phyloP scores from a whole-genome alignment of 2,888 invertebrate species.

The Pristionchus arcanus region DNA sequence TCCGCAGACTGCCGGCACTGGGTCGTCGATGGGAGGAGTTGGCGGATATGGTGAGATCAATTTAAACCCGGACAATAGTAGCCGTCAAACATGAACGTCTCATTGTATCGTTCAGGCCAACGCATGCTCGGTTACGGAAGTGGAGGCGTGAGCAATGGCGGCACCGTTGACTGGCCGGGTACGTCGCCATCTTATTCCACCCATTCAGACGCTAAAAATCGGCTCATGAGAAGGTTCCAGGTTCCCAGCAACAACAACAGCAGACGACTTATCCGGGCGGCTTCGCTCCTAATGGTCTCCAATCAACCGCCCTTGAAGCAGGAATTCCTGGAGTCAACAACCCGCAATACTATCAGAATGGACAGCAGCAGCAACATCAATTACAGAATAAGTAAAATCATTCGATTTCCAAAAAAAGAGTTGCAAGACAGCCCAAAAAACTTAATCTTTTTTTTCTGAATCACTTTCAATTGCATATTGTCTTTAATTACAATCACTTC shows the following conservation, averaged over 20 bases:
- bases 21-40: background rate
- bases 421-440: background rate
- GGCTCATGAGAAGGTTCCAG: background rate
- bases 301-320: conserved; percentile 9
- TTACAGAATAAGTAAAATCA: background rate
- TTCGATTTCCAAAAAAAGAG: too few species aligned
- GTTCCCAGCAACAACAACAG: background rate
- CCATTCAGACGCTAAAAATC: background rate
- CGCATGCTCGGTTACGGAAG: conserved; percentile 8
- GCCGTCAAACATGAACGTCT: background rate
- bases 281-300: background rate
- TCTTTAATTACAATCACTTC: too few species aligned
- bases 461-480: too few species aligned
- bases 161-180: background rate
- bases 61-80: background rate
- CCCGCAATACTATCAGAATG: conserved; percentile 30
- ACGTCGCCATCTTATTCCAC: background rate
- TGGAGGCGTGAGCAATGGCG: background rate
- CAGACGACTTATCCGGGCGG: conserved; percentile 52
- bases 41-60: conserved; percentile 29
- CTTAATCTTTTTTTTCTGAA: background rate
- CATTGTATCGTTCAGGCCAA: background rate
- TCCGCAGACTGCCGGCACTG: background rate
- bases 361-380: background rate
- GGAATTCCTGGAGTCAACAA: conserved; percentile 49